phyloP scores from a whole-genome alignment of 2,888 invertebrate genomes.

The Agapostemon virescens region DNA sequence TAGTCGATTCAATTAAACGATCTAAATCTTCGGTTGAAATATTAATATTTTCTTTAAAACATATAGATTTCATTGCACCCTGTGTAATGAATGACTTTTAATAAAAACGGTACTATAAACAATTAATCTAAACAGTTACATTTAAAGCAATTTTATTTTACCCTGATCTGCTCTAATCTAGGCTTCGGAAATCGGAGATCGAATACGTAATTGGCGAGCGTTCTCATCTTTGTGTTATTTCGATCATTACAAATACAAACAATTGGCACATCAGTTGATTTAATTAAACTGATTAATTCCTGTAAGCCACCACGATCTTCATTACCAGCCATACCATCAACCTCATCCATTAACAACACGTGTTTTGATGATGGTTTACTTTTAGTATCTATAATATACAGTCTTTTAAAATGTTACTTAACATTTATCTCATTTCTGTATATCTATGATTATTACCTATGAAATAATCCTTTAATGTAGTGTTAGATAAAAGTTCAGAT shows the following conservation, averaged over 20 bases:
- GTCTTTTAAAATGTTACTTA: not conserved
- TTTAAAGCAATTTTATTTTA: conserved; percentile 74
- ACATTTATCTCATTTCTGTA: not conserved
- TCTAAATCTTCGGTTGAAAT: conserved; percentile 88
- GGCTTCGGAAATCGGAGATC: conserved; percentile 94
- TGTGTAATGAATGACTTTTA: conserved; percentile 72
- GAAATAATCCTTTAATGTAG: conserved; percentile 87
- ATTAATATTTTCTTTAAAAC: conserved; percentile 94
- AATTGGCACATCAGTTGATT: conserved; percentile 91
- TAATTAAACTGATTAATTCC: conserved; percentile 95
- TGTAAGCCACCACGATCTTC: conserved; percentile 98
- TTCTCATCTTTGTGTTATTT: conserved; percentile 94
- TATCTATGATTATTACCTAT: conserved; percentile 81
- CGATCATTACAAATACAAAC: conserved; percentile 99
- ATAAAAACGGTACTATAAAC: not conserved
- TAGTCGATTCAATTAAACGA: conserved; percentile 92
- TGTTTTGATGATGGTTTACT: conserved; percentile 83
- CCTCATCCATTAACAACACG: conserved; percentile 99
- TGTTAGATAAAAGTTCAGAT: conserved; percentile 89
- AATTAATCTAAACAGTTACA: conserved; percentile 9
- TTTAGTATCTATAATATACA: conserved; percentile 43
- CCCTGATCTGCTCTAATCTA: conserved; percentile 93
- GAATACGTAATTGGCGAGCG: conserved; percentile 95
- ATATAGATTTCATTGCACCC: conserved; percentile 95
- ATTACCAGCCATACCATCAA: conserved; percentile 99